Conservation (phyloP, 2,888 invertebrate species). For the Panzeria rudis region DNA sequence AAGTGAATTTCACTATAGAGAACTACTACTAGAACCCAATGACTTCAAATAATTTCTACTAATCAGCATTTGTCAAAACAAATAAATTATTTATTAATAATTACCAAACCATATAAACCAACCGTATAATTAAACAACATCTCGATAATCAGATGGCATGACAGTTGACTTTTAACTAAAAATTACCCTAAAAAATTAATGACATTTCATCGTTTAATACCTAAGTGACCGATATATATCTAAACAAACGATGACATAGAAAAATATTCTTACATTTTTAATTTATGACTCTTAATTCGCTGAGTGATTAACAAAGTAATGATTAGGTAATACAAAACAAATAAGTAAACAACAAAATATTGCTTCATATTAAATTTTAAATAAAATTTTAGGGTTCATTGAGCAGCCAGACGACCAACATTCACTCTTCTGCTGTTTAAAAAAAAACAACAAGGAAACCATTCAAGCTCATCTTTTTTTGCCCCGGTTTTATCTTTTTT, state of each 20-base stretch:
- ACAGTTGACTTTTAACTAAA: slow-evolving; percentile 63
- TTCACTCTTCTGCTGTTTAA: slow-evolving; percentile 36
- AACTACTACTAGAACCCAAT: not conserved
- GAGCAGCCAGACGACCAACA: slow-evolving; percentile 54
- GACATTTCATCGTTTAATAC: slow-evolving; percentile 35
- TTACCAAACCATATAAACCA: slow-evolving; percentile 24
- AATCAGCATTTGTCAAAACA: slow-evolving; percentile 42
- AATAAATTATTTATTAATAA: slow-evolving; percentile 29
- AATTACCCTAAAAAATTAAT: slow-evolving; percentile 49
- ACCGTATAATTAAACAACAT: slow-evolving; percentile 54
- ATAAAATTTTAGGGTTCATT: slow-evolving; percentile 69
- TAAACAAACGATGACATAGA: slow-evolving; percentile 28
- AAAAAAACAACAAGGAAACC: slow-evolving; percentile 40
- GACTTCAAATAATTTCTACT: not conserved
- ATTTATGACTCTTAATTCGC: slow-evolving; percentile 56
- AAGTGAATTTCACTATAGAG: too few relatives aligned
- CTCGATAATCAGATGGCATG: slow-evolving; percentile 56
- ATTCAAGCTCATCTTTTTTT: slow-evolving; percentile 71
- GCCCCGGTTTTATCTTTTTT: slow-evolving; percentile 3
- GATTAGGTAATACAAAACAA: slow-evolving; percentile 39
- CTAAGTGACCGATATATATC: not conserved
- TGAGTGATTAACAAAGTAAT: slow-evolving; percentile 61
- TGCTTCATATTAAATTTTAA: slow-evolving; percentile 62
- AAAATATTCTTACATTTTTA: slow-evolving; percentile 43
- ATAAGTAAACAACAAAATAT: slow-evolving; percentile 24